Conservation (phyloP, 2,797 vertebrate genomes). For the Leontocebus nigricollis region DNA sequence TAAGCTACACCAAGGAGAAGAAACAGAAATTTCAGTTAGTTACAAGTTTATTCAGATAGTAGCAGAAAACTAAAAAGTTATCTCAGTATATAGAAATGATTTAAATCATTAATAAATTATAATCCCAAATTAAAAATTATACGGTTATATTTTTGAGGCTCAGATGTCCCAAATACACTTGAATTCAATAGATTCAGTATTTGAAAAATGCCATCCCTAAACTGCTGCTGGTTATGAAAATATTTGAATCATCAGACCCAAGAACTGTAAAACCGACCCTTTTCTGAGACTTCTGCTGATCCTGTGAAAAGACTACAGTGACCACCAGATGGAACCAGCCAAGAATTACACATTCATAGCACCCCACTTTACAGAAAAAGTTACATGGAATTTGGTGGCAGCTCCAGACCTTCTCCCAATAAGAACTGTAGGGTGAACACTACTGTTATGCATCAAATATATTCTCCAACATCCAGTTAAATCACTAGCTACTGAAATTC, state of each 20-base stretch:
- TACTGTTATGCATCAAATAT: neutral
- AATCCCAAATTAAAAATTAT: neutral
- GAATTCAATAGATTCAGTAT: neutral
- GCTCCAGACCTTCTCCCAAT: neutral
- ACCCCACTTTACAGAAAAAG: neutral
- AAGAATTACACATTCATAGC: neutral
- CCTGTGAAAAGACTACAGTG: constrained; percentile 2
- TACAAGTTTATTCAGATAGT: constrained; percentile 2
- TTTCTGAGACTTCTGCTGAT: neutral
- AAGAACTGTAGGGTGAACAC: neutral
- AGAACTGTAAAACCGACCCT: neutral
- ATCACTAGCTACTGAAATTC: neutral
- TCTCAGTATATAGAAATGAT: neutral
- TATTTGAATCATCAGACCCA: neutral
- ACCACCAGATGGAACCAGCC: neutral
- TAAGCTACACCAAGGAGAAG: constrained; percentile 88
- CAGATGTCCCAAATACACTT: neutral
- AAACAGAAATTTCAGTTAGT: constrained; percentile 80
- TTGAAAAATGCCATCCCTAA: neutral
- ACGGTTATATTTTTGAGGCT: neutral
- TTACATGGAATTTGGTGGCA: neutral
- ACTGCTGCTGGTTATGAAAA: neutral
- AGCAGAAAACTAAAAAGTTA: neutral
- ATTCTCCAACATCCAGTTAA: neutral
- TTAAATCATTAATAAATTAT: neutral